Conservation (phyloP, 1,140 invertebrate genomes). For the Drosophila willistoni region DNA sequence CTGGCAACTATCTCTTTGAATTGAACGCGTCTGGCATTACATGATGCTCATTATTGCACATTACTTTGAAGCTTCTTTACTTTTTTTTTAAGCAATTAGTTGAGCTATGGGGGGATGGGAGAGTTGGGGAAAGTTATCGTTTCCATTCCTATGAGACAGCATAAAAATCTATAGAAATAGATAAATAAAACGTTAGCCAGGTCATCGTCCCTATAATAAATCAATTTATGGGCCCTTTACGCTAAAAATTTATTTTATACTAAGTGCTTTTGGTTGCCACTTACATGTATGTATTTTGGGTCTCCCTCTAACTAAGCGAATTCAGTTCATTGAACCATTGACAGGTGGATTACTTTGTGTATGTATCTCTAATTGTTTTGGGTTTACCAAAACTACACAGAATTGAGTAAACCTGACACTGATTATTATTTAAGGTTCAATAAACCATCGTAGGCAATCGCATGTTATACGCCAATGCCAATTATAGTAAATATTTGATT, state of each 20-base stretch:
- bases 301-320: no score
- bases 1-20: conserved; percentile 28
- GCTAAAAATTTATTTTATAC: not conserved
- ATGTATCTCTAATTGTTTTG: not conserved
- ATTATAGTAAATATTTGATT: conserved; percentile 1
- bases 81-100: conserved; percentile 19
- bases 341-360: no score
- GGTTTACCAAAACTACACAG: not conserved
- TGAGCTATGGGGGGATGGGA: not conserved
- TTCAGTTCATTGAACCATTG: no score
- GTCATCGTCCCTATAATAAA: conserved; percentile 55
- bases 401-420: not conserved
- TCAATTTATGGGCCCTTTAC: conserved; percentile 15
- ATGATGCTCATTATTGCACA: conserved; percentile 72
- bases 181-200: conserved; percentile 52
- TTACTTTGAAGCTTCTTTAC: conserved; percentile 36
- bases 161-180: conserved; percentile 28
- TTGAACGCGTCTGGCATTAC: conserved; percentile 59
- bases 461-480: not conserved
- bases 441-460: not conserved
- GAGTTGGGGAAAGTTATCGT: conserved; percentile 56
- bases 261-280: not conserved
- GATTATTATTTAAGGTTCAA: not conserved
- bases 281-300: not conserved
- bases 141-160: conserved; percentile 57